These are phyloP conservation scores for Theristicus caerulescens DNA, from an alignment of 2,113 vertebrate genomes.

Conservation along the genomic window DNA sequence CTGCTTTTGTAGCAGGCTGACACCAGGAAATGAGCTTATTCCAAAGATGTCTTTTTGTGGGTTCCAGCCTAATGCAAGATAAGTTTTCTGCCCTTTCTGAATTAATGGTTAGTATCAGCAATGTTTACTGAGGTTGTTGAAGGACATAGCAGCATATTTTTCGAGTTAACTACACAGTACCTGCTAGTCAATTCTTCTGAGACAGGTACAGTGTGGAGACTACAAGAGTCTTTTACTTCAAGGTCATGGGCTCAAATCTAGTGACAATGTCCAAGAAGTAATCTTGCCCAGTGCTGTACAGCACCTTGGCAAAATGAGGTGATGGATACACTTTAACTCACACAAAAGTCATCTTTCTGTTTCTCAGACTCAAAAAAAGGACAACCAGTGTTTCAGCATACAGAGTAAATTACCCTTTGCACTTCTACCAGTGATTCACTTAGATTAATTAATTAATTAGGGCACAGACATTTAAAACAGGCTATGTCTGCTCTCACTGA, in stretches of 20 bases:
- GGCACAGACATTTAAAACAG: neutral
- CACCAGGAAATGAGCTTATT: neutral
- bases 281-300: neutral
- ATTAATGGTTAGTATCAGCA: neutral
- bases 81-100: neutral
- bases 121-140: neutral
- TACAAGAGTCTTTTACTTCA: neutral
- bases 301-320: neutral
- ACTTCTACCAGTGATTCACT: neutral
- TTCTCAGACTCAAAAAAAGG: neutral
- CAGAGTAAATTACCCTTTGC: neutral
- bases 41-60: neutral
- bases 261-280: neutral
- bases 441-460: neutral
- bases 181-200: neutral
- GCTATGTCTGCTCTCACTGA: neutral
- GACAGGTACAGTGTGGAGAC: neutral
- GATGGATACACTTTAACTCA: neutral
- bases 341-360: neutral
- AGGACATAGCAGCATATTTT: neutral
- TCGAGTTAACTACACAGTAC: neutral
- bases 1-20: neutral
- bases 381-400: neutral
- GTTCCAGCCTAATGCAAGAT: neutral
- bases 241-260: neutral